Conservation (phyloP, 1,140 invertebrate species). For the Aporrectodea caliginosa region DNA sequence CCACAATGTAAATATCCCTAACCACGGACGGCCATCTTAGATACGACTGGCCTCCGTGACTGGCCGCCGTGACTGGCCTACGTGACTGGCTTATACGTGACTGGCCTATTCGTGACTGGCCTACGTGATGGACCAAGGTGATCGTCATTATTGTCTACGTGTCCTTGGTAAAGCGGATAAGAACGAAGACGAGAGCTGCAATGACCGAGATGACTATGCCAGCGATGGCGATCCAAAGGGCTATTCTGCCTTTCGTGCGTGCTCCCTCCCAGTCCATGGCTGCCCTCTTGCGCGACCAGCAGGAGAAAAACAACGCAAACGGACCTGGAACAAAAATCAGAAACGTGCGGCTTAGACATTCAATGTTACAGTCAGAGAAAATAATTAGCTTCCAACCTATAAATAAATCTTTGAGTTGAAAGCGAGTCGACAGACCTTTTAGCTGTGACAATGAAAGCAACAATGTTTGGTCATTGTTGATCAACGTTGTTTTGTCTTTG, state of each 20-base stretch:
- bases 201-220: constrained; percentile 20
- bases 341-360: not conserved
- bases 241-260: constrained; percentile 24
- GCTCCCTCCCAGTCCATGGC: constrained; percentile 25
- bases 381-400: no score
- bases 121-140: no score
- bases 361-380: no score
- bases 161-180: constrained; percentile 31
- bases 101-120: no score
- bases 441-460: not conserved
- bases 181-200: constrained; percentile 21
- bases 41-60: not conserved
- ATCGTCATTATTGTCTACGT: constrained; percentile 12
- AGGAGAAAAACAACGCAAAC: constrained; percentile 18
- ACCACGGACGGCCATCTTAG: not conserved
- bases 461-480: not conserved
- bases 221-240: constrained; percentile 24
- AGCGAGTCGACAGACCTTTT: not conserved
- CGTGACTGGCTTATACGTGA: not conserved
- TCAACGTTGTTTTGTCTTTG: no score
- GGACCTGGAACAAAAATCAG: constrained; percentile 15
- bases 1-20: not conserved
- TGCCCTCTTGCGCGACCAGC: constrained; percentile 17
- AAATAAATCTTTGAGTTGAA: not conserved
- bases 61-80: not conserved